Evolutionary conservation across 1,140 invertebrate genomes (phyloP).

Genomic region (Uloborus diversus): DNA sequence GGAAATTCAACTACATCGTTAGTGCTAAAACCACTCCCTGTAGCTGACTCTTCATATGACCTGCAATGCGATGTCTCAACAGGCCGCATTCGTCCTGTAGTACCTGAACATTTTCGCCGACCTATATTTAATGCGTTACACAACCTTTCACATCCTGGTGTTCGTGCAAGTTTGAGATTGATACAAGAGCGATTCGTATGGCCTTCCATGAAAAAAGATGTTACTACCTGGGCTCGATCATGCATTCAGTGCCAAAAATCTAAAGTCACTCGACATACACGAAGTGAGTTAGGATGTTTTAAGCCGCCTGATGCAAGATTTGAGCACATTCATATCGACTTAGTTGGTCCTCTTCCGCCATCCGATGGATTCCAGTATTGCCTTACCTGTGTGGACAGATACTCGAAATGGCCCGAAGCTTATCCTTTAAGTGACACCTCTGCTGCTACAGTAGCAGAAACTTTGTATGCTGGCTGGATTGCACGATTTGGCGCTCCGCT

Average conservation of each 20-base stretch:
- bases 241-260: background rate
- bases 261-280: background rate
- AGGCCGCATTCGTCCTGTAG: too few relatives aligned
- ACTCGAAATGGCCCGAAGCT: constrained; percentile 66
- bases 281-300: background rate
- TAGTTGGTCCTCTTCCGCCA: constrained; percentile 66
- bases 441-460: constrained; percentile 62
- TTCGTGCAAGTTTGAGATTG: constrained; percentile 3
- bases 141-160: constrained; percentile 33
- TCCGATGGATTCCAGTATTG: constrained; percentile 62
- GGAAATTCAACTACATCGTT: too few relatives aligned
- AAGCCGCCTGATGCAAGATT: constrained; percentile 58
- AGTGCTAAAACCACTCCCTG: too few relatives aligned
- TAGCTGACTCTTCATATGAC: too few relatives aligned
- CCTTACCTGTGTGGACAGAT: constrained; percentile 61
- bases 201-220: constrained; percentile 20
- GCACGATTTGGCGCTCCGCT: constrained; percentile 61
- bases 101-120: too few relatives aligned
- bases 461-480: constrained; percentile 63
- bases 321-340: constrained; percentile 67
- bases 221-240: background rate
- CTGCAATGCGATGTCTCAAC: too few relatives aligned
- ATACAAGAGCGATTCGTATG: constrained; percentile 10
- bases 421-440: constrained; percentile 63
- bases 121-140: too few relatives aligned